These are phyloP conservation scores for Oxygymnocypris stewartii DNA, from an alignment of 2,113 vertebrate species.

Conservation along the genomic window DNA sequence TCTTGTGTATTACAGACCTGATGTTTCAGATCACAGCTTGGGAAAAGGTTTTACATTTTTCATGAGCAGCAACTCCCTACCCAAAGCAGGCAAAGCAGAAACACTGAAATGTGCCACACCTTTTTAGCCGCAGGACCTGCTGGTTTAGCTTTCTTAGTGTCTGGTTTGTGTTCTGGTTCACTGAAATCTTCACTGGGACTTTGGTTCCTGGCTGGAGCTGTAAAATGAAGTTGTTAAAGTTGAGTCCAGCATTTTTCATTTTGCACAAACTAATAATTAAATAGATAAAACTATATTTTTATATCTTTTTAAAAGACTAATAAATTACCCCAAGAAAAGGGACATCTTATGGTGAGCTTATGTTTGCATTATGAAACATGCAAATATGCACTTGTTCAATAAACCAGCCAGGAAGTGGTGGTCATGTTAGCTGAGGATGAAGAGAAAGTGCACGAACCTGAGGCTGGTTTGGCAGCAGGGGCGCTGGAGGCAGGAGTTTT, in stretches of 20 bases:
- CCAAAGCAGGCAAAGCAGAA: not conserved
- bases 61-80: not conserved
- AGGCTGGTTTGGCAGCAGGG: constrained; percentile 72
- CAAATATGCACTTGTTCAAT: not conserved
- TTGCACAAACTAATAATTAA: not conserved
- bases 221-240: not conserved
- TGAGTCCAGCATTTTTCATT: not conserved
- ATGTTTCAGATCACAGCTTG: not conserved
- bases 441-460: constrained; percentile 74
- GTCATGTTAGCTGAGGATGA: not conserved
- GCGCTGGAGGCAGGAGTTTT: constrained; percentile 71
- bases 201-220: constrained; percentile 64
- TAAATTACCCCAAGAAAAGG: too few species aligned
- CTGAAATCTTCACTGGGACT: constrained; percentile 76
- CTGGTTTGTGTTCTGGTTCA: constrained; percentile 80
- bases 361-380: too few species aligned
- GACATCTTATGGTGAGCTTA: too few species aligned
- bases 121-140: constrained; percentile 83
- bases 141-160: constrained; percentile 83
- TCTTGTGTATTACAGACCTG: not conserved
- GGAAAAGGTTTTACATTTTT: not conserved
- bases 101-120: constrained; percentile 67
- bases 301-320: too few species aligned
- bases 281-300: not conserved
- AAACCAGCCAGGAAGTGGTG: not conserved